Base-by-base conservation (phyloP, 2,888 invertebrate genomes). In the Tenthredo amoena region DNA sequence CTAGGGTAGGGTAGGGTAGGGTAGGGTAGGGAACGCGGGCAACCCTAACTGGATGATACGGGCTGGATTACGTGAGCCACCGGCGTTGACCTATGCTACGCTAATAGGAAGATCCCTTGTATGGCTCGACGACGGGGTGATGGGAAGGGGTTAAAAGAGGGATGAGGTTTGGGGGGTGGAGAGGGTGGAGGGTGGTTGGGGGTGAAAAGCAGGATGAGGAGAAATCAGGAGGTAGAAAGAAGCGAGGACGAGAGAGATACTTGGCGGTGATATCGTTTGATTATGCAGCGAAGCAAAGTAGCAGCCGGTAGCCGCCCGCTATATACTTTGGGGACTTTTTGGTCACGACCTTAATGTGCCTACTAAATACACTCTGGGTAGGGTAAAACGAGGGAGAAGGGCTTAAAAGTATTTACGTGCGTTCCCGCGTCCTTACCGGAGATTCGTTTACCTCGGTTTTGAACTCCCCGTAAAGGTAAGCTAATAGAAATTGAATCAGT, bases 31-130 rank as follows among this genome's bases (percentile, higher is more conserved):
- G 26, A 37, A 62, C 26, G 40, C 62, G 26, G 21, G 58, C 50
- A 21, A 82, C 81, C 85, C 85, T 85, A 82, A 85, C 81, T 47
- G 71, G 85, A 82, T 82, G 79, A 85, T 81, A 72, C 82, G 79
- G 79, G 85, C 79, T 71, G 85, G 85, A 85, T 85, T 85, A 85
- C 72, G 72, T 55, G 85, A 85, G 68, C 72, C 85, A 79, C 85
- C 83, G 40, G 68, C 83, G 83, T 83, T 83, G 83, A 83, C 83
- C 83, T 83, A 62, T 47, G 82, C 85, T 62, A 82, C 26, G 81
- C 79, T 85, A 85, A 85, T 85, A 82, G 81, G 81, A 85, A 85
- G 79, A 85, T 85, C 85, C 85, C 81, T 85, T 26, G 72, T 71
- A 82, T 55, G n/a, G 81, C 79, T 47, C 71, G 58, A 15, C 21